Evolutionary conservation across 37 sponge, comb jelly and placozoan species (phyloP), one percentile per base, ranked within the genome.

Genomic region (Hexactinellida sp.): DNA sequence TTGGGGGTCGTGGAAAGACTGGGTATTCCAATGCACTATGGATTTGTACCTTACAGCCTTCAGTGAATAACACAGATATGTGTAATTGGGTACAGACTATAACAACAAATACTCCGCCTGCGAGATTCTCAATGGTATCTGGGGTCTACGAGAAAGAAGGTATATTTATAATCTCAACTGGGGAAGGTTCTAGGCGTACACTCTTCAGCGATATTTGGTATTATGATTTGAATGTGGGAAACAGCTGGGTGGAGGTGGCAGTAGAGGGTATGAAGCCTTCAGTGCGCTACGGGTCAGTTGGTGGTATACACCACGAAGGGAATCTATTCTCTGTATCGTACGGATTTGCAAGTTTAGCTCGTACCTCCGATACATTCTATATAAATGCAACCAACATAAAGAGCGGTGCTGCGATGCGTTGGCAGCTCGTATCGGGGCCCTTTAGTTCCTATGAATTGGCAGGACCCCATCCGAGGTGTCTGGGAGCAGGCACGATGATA

Each of bases 391-490:
- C 38, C 1, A 13, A 38, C 1, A 13, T 37, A 83, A 9, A 30
- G 7, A 23, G 24, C 3, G 9, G 10, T 37, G 24, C 38, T 23
- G 38, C 38, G 24, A 83, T 28, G 24, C 37, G 38, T 38, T 83
- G 84, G 84, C 84, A 37, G 24, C 38, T 23, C 3, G 84, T 13
- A n/a, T 3, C 39, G 3, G 84, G 84, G 84, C 39, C 39, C 7
- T 38, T 23, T 38, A 83, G 39, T 28, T 38, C 84, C 3, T 83
- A 83, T 28, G 38, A 21, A 1, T 10, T 38, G 39, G 3, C 84
- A 23, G 39, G 38, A n/a, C 84, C 84, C 1, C 38, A 83, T 16
- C 84, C 84, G 21, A 83, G 84, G 39, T 83, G 84, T 28, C 84
- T 83, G 36, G 39, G 10, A 13, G 84, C 39, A 3, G 84, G 84